Conservation (phyloP, 2,888 invertebrate genomes). For the Hydrotaea diabolus region DNA sequence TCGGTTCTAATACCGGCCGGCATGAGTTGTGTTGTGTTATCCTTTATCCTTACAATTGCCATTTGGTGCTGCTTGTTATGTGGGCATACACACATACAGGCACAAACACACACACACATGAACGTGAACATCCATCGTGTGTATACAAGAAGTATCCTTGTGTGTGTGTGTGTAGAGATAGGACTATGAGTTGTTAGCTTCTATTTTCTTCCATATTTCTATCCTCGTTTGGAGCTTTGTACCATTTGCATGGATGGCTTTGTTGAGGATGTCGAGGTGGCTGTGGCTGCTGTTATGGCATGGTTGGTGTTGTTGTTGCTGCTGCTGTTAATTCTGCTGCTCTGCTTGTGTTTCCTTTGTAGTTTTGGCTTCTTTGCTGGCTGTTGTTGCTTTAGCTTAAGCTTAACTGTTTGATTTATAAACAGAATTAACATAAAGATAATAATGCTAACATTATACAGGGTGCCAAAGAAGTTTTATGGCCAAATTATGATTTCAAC, state of each 20-base stretch:
- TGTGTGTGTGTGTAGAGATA: slow-evolving; percentile 5
- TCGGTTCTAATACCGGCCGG: slow-evolving; percentile 63
- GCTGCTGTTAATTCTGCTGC: slow-evolving; percentile 24
- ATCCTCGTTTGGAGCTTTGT: slow-evolving; percentile 30
- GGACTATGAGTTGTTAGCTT: slow-evolving; percentile 52
- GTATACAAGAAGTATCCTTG: neutral
- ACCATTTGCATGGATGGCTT: slow-evolving; percentile 16
- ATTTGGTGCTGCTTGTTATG: slow-evolving; percentile 36
- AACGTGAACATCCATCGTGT: too few relatives aligned
- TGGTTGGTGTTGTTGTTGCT: slow-evolving; percentile 14
- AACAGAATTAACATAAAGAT: slow-evolving; percentile 67
- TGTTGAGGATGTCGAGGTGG: neutral
- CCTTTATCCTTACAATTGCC: slow-evolving; percentile 56
- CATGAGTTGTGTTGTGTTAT: slow-evolving; percentile 49
- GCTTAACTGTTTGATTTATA: slow-evolving; percentile 67
- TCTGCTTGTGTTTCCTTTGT: slow-evolving; percentile 61
- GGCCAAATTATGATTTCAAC: neutral
- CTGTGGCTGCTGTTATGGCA: slow-evolving; percentile 36
- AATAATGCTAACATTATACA: slow-evolving; percentile 50
- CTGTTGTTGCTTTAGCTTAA: slow-evolving; percentile 64
- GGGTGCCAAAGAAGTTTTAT: slow-evolving; percentile 24
- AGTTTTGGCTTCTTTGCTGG: slow-evolving; percentile 67
- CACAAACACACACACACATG: neutral
- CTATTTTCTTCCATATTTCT: slow-evolving; percentile 26
- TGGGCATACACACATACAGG: slow-evolving; percentile 16